Evolutionary conservation across 2,888 invertebrate species (phyloP).

Genomic region (Melipona bicolor): DNA sequence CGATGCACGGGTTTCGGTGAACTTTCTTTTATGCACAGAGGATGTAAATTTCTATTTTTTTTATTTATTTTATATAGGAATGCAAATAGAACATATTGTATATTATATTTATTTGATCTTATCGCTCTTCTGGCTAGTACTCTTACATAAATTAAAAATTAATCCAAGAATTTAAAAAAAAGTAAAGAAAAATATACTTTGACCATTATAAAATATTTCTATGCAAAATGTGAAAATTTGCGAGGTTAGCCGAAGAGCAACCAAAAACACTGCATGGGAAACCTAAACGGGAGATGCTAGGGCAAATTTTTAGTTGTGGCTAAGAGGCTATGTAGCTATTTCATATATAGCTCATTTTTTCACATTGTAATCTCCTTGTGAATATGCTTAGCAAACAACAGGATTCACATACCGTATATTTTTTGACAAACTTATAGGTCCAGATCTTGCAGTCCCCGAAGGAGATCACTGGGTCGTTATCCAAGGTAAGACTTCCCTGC

Average conservation of each 20-base stretch:
- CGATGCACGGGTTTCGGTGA: slow-evolving; percentile 66
- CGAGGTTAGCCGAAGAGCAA: slow-evolving; percentile 59
- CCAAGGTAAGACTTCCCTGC: slow-evolving; percentile 77
- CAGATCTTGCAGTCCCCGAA: slow-evolving; percentile 78
- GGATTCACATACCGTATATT: slow-evolving; percentile 74
- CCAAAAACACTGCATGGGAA: slow-evolving; percentile 62
- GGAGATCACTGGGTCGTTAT: slow-evolving; percentile 75
- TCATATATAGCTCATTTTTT: slow-evolving; percentile 50
- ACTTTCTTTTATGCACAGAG: slow-evolving; percentile 53
- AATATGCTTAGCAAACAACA: slow-evolving; percentile 65
- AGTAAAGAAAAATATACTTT: background rate
- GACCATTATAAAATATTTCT: slow-evolving; percentile 12
- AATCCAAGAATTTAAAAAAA: too few relatives aligned
- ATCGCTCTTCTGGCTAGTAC: slow-evolving; percentile 62
- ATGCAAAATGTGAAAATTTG: slow-evolving; percentile 23
- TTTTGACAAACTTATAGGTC: slow-evolving; percentile 79
- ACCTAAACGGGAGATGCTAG: slow-evolving; percentile 51
- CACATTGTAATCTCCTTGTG: slow-evolving; percentile 52
- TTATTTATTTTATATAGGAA: slow-evolving; percentile 56
- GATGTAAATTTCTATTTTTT: slow-evolving; percentile 46
- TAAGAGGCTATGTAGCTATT: slow-evolving; percentile 49
- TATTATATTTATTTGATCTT: slow-evolving; percentile 47
- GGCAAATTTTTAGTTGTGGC: slow-evolving; percentile 49
- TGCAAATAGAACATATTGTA: slow-evolving; percentile 56
- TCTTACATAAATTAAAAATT: slow-evolving; percentile 18